These are phyloP conservation scores for Drosophila ochracea DNA, from an alignment of 2,888 invertebrate genomes.

Conservation along the genomic window DNA sequence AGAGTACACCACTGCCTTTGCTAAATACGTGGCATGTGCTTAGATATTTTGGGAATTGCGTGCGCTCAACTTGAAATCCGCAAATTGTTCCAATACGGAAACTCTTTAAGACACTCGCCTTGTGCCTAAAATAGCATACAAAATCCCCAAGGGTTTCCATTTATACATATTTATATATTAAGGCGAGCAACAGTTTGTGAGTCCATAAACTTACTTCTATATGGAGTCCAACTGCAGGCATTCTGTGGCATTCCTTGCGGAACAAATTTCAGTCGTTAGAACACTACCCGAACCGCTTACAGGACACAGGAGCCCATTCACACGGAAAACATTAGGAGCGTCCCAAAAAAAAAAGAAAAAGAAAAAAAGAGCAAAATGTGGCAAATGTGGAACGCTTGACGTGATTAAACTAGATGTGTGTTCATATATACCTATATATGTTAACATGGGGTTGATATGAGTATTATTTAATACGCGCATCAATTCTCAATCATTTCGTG, in stretches of 20 bases:
- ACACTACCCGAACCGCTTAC: not conserved
- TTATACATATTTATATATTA: not conserved
- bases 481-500: constrained; percentile 45
- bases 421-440: constrained; percentile 5
- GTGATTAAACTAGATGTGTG: not conserved
- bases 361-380: constrained; percentile 4
- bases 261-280: constrained; percentile 2
- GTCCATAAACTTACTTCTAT: constrained; percentile 10
- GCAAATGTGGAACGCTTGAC: constrained; percentile 1
- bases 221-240: not conserved
- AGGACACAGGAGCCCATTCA: constrained; percentile 6
- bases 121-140: constrained; percentile 6
- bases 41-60: constrained; percentile 6
- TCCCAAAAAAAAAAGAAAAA: not conserved
- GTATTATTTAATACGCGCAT: constrained; percentile 29
- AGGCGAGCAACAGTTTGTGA: constrained; percentile 8
- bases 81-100: constrained; percentile 20
- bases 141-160: not conserved
- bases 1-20: not conserved
- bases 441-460: constrained; percentile 34
- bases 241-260: not conserved
- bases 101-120: constrained; percentile 2
- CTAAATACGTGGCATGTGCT: constrained; percentile 7
- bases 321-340: not conserved
- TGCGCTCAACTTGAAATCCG: constrained; percentile 28